Evolutionary conservation across 1,140 invertebrate species (phyloP), one percentile per base, ranked within the genome.

Genomic region (Drosophila baimaii): DNA sequence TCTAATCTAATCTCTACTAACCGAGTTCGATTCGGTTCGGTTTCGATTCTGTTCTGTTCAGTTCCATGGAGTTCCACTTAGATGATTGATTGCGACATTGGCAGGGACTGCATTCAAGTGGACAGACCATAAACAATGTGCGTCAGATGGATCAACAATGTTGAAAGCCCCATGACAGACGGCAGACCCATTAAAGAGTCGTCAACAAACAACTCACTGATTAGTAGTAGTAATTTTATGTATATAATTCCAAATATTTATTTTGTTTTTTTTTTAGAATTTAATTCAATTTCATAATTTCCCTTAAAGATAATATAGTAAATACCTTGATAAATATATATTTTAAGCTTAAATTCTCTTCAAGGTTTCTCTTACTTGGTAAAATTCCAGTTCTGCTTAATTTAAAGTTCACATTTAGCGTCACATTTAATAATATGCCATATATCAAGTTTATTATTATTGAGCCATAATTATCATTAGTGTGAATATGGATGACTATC

Each of bases 1-100:
- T 19, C 43, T 35, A 83, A 82, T 82, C 80, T 82, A 46, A 82
- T 82, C 80, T 49, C 3, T 21, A 21, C 8, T 19, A 9, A 29
- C 21, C 17, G 13, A 8, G 31, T 39, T 21, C 13, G 17, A 12
- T 61, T 61, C n/a, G 57, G n/a, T 25, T 33, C 9, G 13, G 13
- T 19, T 39, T 17, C 25, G 19, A n/a, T 61, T 64, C 27, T 13
- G 58, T 23, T 25, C 21, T 43, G 46, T 41, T 41, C 63, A 15
- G 29, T n/a, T n/a, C n/a, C n/a, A n/a, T 52, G 35, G 46, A 47
- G 52, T 27, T 58, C 68, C 69, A 72, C 66, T 72, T 72, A 71
- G 27, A 10, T 72, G 69, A 72, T 72, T 58, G 69, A 71, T 71
- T 71, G 68, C 51, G 51, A 71, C 51, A 69, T 46, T 31, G 47